Evolutionary conservation across 2,113 vertebrate species (phyloP).

Genomic region (Megalops atlanticus): DNA sequence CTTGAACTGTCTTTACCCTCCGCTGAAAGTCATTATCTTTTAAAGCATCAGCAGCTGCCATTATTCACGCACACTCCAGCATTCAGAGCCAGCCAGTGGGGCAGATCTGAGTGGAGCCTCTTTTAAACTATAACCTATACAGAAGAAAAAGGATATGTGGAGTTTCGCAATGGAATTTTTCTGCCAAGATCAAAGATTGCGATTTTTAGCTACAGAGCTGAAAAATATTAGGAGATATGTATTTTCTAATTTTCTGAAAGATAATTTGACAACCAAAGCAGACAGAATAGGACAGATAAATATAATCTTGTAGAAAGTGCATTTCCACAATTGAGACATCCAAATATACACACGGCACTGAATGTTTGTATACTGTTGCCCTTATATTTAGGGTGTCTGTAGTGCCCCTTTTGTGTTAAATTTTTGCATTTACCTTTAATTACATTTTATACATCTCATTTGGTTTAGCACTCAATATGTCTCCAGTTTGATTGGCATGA

Average conservation of each 20-base stretch:
- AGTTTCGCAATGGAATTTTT: background rate
- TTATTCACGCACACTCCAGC: background rate
- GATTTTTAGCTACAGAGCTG: background rate
- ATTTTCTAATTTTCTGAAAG: no score
- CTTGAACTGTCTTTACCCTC: conserved; percentile 83
- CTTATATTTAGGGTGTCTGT: background rate
- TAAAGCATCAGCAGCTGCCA: conserved; percentile 67
- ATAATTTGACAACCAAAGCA: background rate
- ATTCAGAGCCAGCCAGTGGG: no score
- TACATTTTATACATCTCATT: background rate
- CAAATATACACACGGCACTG: background rate
- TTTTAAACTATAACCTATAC: background rate
- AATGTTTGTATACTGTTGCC: background rate
- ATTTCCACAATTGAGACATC: background rate
- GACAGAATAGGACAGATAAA: background rate
- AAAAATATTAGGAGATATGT: background rate
- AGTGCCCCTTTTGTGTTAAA: no score
- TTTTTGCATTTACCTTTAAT: background rate
- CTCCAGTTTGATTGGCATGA: background rate
- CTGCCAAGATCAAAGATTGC: background rate
- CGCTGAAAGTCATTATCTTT: conserved; percentile 79
- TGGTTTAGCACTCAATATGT: background rate
- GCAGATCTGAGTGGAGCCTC: background rate
- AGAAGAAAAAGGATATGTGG: background rate
- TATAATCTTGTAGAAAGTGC: background rate